These are phyloP conservation scores for Mycteria americana DNA, from an alignment of 2,797 vertebrate genomes.

Conservation along the genomic window DNA sequence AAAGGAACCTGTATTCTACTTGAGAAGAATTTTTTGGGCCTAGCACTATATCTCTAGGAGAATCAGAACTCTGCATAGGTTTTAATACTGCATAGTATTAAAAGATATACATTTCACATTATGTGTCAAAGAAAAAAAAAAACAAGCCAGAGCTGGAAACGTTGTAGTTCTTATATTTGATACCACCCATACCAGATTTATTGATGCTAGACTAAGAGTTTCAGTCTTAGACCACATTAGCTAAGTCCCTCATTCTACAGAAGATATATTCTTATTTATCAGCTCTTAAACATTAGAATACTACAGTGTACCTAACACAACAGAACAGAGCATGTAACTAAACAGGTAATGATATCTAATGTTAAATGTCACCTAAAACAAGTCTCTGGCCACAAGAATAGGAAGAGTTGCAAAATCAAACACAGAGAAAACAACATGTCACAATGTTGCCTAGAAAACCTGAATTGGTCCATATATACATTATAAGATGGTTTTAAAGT, in stretches of 20 bases:
- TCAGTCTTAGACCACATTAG: neutral
- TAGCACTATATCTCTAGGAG: neutral
- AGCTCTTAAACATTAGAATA: neutral
- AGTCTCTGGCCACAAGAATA: neutral
- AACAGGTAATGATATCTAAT: neutral
- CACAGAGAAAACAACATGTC: neutral
- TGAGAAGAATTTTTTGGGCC: neutral
- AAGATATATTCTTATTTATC: neutral
- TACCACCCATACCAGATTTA: neutral
- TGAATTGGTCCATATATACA: neutral
- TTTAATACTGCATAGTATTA: neutral
- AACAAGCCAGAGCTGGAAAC: neutral
- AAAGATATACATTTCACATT: neutral
- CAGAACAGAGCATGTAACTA: neutral
- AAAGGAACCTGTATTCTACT: neutral
- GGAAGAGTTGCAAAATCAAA: neutral
- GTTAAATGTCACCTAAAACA: neutral
- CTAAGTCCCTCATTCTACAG: neutral
- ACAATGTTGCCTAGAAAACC: neutral
- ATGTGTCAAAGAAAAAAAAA: neutral
- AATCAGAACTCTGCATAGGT: neutral
- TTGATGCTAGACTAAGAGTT: neutral
- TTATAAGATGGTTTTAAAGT: neutral
- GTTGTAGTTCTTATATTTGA: neutral
- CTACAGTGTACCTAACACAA: neutral